phyloP scores from a whole-genome alignment of 2,113 vertebrate genomes.

The Prochilodus magdalenae region DNA sequence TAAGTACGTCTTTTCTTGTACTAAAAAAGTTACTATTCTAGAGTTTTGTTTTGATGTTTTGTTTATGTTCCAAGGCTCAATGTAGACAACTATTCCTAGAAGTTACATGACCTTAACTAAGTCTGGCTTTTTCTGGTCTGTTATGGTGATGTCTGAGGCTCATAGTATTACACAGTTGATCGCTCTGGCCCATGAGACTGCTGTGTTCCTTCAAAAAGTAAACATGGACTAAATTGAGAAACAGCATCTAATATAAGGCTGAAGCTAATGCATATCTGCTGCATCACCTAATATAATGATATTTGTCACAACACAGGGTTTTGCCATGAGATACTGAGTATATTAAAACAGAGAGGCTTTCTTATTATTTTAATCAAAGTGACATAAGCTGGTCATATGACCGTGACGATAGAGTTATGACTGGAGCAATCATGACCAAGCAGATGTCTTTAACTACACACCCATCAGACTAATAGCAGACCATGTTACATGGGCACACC shows the following conservation, averaged over 20 bases:
- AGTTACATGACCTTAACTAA: background rate
- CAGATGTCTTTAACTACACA: constrained; percentile 10
- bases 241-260: background rate
- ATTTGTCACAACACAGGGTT: background rate
- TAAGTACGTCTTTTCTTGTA: no score
- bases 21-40: no score
- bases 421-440: constrained; percentile 50
- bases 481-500: constrained; percentile 52
- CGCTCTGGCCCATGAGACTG: no score
- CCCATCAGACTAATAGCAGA: constrained; percentile 57
- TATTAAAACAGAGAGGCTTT: background rate
- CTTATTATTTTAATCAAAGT: constrained; percentile 38
- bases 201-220: background rate
- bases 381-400: constrained; percentile 40
- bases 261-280: background rate
- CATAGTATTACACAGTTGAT: background rate
- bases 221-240: background rate
- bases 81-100: background rate
- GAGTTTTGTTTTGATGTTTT: background rate
- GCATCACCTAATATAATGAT: background rate
- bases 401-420: constrained; percentile 49
- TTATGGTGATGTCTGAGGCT: background rate
- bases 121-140: background rate
- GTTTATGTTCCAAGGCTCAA: background rate
- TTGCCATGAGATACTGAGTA: background rate